Evolutionary conservation across 2,888 invertebrate species (phyloP).

Genomic region (Didymodactylos carnosus): DNA sequence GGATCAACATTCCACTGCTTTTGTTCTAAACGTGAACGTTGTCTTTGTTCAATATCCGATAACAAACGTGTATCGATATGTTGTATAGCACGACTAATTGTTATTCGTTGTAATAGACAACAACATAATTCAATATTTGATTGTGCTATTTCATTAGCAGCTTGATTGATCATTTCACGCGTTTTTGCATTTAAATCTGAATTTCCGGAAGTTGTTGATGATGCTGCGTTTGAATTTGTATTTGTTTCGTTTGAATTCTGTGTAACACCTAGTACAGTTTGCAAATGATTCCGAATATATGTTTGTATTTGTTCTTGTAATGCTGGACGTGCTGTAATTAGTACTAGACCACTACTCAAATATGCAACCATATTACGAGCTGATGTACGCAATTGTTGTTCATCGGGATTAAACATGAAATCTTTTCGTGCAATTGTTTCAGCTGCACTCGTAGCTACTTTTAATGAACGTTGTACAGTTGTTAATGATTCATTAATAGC

Average conservation of each 20-base stretch:
- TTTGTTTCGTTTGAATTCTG: background rate
- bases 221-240: background rate
- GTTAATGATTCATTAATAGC: conserved; percentile 88
- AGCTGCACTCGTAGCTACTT: conserved; percentile 83
- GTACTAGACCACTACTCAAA: conserved; percentile 87
- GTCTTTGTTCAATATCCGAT: conserved; percentile 3
- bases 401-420: conserved; percentile 84
- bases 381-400: conserved; percentile 68
- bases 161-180: conserved; percentile 61
- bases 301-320: conserved; percentile 62
- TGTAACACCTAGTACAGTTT: background rate
- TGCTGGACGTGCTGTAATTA: conserved; percentile 92
- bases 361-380: conserved; percentile 90
- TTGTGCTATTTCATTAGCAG: conserved; percentile 62
- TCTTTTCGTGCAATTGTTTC: conserved; percentile 91
- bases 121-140: conserved; percentile 93
- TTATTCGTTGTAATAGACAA: conserved; percentile 90
- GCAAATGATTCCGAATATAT: conserved; percentile 63
- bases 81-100: conserved; percentile 81
- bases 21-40: conserved; percentile 56
- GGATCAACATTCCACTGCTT: conserved; percentile 38
- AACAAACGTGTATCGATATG: conserved; percentile 53
- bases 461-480: conserved; percentile 82
- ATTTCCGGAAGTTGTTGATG: background rate
- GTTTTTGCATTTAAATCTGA: background rate